Base-by-base conservation (phyloP, 1,140 invertebrate species). In the Drosophila virilis region DNA sequence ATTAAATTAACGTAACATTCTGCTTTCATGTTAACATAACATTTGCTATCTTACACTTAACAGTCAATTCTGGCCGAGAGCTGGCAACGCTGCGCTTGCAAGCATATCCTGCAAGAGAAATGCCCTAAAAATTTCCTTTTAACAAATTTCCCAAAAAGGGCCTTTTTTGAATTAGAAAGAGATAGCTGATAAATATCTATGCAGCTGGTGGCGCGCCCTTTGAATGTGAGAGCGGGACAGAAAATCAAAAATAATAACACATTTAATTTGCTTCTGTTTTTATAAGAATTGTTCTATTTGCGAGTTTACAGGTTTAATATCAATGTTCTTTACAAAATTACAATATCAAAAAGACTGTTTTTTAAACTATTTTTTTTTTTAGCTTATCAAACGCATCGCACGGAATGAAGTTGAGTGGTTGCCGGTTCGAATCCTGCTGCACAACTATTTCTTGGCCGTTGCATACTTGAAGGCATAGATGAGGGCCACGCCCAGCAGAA, bases 401-500 rank as follows among this genome's bases (percentile, higher is more conserved):
- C 68, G 81, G 77, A 84, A 84, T 84, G 81, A 68, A 61, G 51
- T 67, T 40, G 22, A 58, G 42, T 45, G 38, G 38, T 10, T 43
- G n/a, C n/a, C 22, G 22, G 1, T 12, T 43, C 12, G 38, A 9
- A 9, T 51, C 28, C 50, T 35, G 10, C n/a, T 9, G 8, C 37
- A 4, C 12, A 12, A 4, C 60, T 46, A 88, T n/a, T 78, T 88
- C 33, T 59, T 76, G 64, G 52, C 66, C 15, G 59, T 15, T 57
- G 84, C 84, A 33, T 85, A 80, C n/a, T 74, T 77, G 28, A 90
- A 51, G 22, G 71, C 54, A 72, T 84, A 90, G 43, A 91, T 69
- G 9, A 90, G 43, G 1, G 76, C 84, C 32, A 93, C 37, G 13
- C 92, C 93, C 35, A 93, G 67, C 6, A 93, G 38, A 22, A 93